Conservation (phyloP, 1,140 invertebrate genomes). For the Cyclargus thomasi region DNA sequence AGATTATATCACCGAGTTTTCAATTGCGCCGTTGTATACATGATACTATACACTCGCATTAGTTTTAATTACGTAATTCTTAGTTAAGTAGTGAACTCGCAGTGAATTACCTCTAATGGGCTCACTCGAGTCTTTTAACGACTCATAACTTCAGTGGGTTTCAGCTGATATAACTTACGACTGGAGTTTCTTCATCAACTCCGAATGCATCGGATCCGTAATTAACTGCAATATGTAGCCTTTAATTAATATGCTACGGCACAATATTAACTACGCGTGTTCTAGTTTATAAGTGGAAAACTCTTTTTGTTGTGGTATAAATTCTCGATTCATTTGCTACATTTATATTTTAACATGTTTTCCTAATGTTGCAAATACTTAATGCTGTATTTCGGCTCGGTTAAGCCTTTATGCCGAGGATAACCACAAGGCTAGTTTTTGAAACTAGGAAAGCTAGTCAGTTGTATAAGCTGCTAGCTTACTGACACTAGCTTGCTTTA, state of each 20-base stretch:
- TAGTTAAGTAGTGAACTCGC: constrained; percentile 5
- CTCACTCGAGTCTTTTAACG: constrained; percentile 9
- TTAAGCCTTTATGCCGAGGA: no score
- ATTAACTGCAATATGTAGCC: background rate
- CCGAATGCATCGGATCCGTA: background rate
- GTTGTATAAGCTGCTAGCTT: no score
- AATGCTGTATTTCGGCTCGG: no score
- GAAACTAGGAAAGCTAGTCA: no score
- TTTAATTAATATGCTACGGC: background rate
- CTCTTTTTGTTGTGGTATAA: background rate
- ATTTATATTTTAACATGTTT: no score
- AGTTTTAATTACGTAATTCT: background rate
- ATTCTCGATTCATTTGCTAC: no score
- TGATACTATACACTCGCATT: background rate
- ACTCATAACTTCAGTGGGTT: constrained; percentile 3
- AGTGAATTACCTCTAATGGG: constrained; percentile 9
- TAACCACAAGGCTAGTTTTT: no score
- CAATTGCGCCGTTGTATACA: background rate
- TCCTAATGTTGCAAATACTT: no score
- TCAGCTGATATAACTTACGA: background rate
- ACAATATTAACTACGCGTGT: background rate
- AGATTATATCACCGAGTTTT: background rate
- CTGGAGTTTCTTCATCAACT: background rate
- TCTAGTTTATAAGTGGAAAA: background rate
- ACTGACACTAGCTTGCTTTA: no score